These are phyloP conservation scores for Cyrtodaria siliqua DNA, from an alignment of 2,888 invertebrate species.

Conservation along the genomic window DNA sequence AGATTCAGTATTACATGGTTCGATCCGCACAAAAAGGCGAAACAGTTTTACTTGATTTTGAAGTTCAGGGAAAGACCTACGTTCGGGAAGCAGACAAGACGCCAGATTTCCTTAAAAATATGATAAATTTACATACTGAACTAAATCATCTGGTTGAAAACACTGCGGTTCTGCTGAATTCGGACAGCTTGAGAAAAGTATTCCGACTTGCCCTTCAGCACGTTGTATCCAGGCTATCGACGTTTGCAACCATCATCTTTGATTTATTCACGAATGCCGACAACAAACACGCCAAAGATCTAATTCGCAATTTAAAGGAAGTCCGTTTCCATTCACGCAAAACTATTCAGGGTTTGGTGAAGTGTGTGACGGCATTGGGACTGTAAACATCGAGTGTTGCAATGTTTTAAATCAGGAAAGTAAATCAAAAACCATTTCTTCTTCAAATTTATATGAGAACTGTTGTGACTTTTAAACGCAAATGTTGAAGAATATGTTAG, in stretches of 20 bases:
- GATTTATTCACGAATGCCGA: constrained; percentile 20
- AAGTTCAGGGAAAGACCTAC: constrained; percentile 1
- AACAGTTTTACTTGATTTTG: not conserved
- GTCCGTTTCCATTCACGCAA: constrained; percentile 31
- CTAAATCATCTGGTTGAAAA: constrained; percentile 66
- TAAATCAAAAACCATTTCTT: too few species aligned
- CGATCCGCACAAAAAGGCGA: not conserved
- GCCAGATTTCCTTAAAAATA: constrained; percentile 42
- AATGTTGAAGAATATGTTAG: too few species aligned
- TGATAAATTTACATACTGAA: constrained; percentile 60
- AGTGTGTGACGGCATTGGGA: not conserved
- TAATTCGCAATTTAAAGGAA: constrained; percentile 33
- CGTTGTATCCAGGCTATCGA: constrained; percentile 22
- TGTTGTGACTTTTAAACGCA: too few species aligned
- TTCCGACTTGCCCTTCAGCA: not conserved
- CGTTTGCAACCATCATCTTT: constrained; percentile 14
- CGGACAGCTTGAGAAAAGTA: not conserved
- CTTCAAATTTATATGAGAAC: too few species aligned
- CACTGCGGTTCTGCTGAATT: constrained; percentile 6
- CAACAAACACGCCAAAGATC: not conserved
- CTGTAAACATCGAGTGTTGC: too few species aligned
- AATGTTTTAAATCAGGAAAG: too few species aligned
- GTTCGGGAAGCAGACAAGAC: constrained; percentile 31
- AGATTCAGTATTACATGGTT: constrained; percentile 32
- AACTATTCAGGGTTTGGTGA: constrained; percentile 19